Evolutionary conservation across 2,888 invertebrate genomes (phyloP), one percentile per base, ranked within the genome.

Genomic region (Cyclophora punctaria): DNA sequence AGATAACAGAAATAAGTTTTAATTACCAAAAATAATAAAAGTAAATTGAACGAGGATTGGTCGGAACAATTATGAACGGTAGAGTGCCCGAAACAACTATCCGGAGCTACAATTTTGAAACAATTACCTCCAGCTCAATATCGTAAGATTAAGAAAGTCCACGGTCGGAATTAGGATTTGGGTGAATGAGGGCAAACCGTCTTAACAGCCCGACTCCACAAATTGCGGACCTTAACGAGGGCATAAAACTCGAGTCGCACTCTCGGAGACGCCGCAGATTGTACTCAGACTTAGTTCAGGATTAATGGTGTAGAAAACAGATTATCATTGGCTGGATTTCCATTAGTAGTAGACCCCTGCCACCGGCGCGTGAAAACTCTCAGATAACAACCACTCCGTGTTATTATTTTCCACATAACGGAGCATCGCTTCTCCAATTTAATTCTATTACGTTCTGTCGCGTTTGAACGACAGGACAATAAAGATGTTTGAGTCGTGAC

Each of bases 291-390:
- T 87, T 87, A 89, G 84, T 86, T 84, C 75, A 83, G 88, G 89
- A 89, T 89, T 89, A 89, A 89, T 89, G 89, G 87, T 87, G 87
- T 86, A 88, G 89, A 89, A 89, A 89, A 87, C 88, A 89, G 89
- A 89, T 89, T 89, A 89, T 89, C 89, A 89, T 89, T 88, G 86
- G 84, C 83, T 75, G 83, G 82, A 83, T 86, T 86, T 86, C 87
- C 82, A 86, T 86, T 87, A 85, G 80, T 71, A 60, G 66, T 55
- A 74, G 83, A 81, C 87, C 87, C 87, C 87, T 87, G 83, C 88
- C 83, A 83, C 69, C 84, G 83, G 78, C 84, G 87, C 87, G 87
- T 87, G 84, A 87, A 85, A 79, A 79, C 77, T 80, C 78, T 67
- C 74, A 80, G 80, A 84, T 83, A 82, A 71, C 77, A 76, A 75